Conservation (phyloP, 2,888 invertebrate species). For the Orthosia incerta region DNA sequence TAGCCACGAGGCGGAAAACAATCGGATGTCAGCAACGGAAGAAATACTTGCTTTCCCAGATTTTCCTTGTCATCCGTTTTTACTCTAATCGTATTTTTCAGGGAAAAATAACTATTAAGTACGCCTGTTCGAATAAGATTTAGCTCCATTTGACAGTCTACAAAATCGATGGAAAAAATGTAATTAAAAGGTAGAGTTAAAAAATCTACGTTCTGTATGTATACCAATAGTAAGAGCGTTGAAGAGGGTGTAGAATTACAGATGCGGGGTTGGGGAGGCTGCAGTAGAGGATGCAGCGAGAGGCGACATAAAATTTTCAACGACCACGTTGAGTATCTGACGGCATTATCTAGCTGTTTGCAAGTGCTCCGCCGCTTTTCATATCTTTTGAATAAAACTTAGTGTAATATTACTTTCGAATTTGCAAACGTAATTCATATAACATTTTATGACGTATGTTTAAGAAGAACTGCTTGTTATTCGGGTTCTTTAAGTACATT, state of each 20-base stretch:
- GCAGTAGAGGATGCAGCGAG: constrained; percentile 84
- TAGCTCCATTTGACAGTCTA: too few relatives aligned
- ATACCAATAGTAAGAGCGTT: constrained; percentile 69
- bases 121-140: not conserved
- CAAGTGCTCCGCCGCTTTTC: constrained; percentile 84
- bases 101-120: not conserved
- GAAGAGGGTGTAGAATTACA: constrained; percentile 78
- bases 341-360: constrained; percentile 89
- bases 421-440: constrained; percentile 42
- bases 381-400: constrained; percentile 87
- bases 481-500: not conserved
- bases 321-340: constrained; percentile 86
- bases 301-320: constrained; percentile 90
- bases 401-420: constrained; percentile 49
- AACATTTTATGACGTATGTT: constrained; percentile 20
- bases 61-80: constrained; percentile 21
- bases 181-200: constrained; percentile 38
- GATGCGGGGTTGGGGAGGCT: constrained; percentile 72
- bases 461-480: not conserved
- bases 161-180: constrained; percentile 8
- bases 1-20: constrained; percentile 11
- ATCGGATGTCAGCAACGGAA: constrained; percentile 13
- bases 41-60: constrained; percentile 27
- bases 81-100: constrained; percentile 4
- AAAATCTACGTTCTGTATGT: constrained; percentile 66